These are phyloP conservation scores for Gallinago undulata DNA, from an alignment of 2,113 vertebrate genomes.

Conservation along the genomic window DNA sequence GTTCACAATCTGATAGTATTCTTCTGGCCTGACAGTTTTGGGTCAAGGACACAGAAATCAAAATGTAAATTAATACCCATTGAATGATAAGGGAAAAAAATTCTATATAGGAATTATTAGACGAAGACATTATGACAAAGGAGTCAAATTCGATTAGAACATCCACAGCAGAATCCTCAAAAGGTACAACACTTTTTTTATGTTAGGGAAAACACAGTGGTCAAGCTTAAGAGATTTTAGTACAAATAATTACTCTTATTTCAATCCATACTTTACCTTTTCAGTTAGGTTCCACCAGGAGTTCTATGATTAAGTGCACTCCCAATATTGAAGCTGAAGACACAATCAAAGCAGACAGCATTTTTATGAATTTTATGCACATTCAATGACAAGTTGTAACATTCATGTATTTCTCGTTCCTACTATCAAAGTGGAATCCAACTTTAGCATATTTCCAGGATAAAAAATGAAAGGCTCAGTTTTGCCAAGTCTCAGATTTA, in stretches of 20 bases:
- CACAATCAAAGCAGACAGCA: background rate
- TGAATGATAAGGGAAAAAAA: background rate
- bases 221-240: background rate
- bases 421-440: background rate
- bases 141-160: constrained; percentile 38
- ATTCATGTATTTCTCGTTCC: background rate
- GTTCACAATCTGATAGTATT: background rate
- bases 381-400: background rate
- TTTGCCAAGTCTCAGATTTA: background rate
- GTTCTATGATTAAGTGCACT: background rate
- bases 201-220: background rate
- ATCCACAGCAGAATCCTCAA: background rate
- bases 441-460: background rate
- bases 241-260: background rate
- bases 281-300: background rate
- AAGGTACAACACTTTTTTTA: background rate
- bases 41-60: constrained; percentile 58
- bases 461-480: background rate
- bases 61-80: constrained; percentile 37
- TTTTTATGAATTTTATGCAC: background rate
- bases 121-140: constrained; percentile 14
- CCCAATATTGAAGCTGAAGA: background rate
- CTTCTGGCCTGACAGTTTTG: constrained; percentile 26
- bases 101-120: background rate
- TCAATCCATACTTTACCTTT: background rate